These are phyloP conservation scores for Potorous gilbertii DNA, from an alignment of 2,797 vertebrate genomes.

Conservation along the genomic window DNA sequence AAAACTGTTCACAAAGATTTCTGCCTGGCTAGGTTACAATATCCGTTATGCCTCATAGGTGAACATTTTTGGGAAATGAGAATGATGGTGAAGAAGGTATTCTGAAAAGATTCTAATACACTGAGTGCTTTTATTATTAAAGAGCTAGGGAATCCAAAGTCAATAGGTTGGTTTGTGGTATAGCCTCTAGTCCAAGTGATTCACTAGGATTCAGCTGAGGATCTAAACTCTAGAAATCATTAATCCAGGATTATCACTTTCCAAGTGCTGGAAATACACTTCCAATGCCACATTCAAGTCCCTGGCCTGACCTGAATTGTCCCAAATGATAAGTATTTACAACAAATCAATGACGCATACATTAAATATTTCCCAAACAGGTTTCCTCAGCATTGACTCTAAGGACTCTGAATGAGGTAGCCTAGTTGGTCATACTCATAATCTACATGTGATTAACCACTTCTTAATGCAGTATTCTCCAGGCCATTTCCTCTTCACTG, in stretches of 20 bases:
- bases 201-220: background rate
- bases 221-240: background rate
- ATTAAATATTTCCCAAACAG: constrained; percentile 11
- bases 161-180: background rate
- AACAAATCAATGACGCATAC: background rate
- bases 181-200: background rate
- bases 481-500: background rate
- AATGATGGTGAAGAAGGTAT: background rate
- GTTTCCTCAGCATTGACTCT: background rate
- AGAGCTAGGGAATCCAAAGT: background rate
- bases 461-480: constrained; percentile 26
- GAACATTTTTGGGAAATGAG: background rate
- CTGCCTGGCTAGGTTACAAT: background rate
- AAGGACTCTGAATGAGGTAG: constrained; percentile 11
- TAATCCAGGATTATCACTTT: background rate
- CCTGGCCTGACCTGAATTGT: background rate
- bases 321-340: background rate
- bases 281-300: background rate
- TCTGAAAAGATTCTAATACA: background rate
- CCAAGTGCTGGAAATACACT: background rate
- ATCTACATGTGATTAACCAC: constrained; percentile 22
- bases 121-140: constrained; percentile 10
- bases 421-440: constrained; percentile 16
- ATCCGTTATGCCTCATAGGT: background rate
- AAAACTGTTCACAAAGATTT: background rate